A percentile compares a stretch with the other conserved stretches of the same genome.
Evolutionary conservation across 2,113 vertebrate species (phyloP).

Genomic region (Microtus oregoni): DNA sequence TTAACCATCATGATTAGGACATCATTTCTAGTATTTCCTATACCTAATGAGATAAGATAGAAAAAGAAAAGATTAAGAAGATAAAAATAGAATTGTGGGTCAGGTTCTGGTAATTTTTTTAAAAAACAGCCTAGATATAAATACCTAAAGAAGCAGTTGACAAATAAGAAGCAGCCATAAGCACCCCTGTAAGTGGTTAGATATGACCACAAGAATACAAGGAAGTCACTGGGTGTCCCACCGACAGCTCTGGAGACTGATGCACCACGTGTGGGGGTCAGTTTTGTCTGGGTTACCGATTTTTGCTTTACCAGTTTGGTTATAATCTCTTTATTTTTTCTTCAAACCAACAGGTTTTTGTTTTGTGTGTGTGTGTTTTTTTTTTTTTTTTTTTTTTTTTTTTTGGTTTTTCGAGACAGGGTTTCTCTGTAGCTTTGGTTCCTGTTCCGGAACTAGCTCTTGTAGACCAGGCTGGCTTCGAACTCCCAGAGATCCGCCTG

Average conservation of each 20-base stretch:
- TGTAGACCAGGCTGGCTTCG: too few species aligned
- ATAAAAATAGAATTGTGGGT: constrained; percentile 39
- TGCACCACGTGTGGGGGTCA: fast-evolving
- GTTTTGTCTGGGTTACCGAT: background rate
- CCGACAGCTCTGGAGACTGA: background rate
- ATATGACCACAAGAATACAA: constrained; percentile 24
- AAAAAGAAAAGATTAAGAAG: background rate
- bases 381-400: too few species aligned
- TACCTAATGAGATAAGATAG: background rate
- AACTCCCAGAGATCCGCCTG: too few species aligned
- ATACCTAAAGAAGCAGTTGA: constrained; percentile 13
- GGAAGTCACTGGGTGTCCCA: background rate
- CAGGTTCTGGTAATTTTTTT: constrained; percentile 7
- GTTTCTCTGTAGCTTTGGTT: too few species aligned
- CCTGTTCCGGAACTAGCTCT: too few species aligned
- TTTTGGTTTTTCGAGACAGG: too few species aligned
- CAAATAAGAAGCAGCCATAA: constrained; percentile 8
- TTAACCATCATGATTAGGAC: background rate
- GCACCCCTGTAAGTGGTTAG: background rate
- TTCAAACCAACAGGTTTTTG: background rate
- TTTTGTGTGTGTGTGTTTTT: too few species aligned
- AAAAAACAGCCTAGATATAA: constrained; percentile 5
- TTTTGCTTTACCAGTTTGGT: background rate
- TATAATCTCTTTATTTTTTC: background rate
- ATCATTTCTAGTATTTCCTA: constrained; percentile 32